Evolutionary conservation across 1,140 invertebrate genomes (phyloP).

Genomic region (Neelides sp.): DNA sequence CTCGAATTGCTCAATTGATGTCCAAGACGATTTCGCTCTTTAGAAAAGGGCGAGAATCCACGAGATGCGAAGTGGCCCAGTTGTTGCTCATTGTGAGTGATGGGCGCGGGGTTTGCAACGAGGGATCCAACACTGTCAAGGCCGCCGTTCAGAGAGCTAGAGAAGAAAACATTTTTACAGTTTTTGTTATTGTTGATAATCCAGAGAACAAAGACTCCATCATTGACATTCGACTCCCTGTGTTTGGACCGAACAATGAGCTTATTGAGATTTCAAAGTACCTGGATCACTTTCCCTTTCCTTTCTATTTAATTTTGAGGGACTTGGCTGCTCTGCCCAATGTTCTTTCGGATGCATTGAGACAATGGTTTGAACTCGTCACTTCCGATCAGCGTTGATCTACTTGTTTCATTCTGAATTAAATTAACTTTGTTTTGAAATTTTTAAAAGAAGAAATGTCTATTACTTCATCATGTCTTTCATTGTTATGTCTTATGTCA

Average conservation of each 20-base stretch:
- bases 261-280: slow-evolving; percentile 55
- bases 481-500: too few relatives aligned
- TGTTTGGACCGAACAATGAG: slow-evolving; percentile 51
- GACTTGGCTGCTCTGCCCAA: slow-evolving; percentile 74
- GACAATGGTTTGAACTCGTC: slow-evolving; percentile 97
- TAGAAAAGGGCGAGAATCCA: slow-evolving; percentile 25
- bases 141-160: slow-evolving; percentile 66
- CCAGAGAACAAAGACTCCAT: slow-evolving; percentile 76
- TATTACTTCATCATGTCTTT: too few relatives aligned
- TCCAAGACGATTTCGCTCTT: slow-evolving; percentile 63
- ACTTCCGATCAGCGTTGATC: slow-evolving; percentile 37
- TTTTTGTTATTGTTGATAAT: slow-evolving; percentile 93
- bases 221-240: slow-evolving; percentile 68
- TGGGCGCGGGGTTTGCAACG: slow-evolving; percentile 81
- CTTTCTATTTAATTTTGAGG: slow-evolving; percentile 90
- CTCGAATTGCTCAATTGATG: slow-evolving; percentile 63
- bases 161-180: slow-evolving; percentile 71
- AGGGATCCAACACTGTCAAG: slow-evolving; percentile 63
- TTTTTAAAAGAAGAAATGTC: neutral
- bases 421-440: neutral
- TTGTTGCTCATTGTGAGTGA: slow-evolving; percentile 86
- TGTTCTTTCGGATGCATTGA: slow-evolving; percentile 83
- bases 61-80: slow-evolving; percentile 57
- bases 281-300: slow-evolving; percentile 93
- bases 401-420: neutral